Base-by-base conservation (phyloP, 2,888 invertebrate species). In the Eupeodes luniger region DNA sequence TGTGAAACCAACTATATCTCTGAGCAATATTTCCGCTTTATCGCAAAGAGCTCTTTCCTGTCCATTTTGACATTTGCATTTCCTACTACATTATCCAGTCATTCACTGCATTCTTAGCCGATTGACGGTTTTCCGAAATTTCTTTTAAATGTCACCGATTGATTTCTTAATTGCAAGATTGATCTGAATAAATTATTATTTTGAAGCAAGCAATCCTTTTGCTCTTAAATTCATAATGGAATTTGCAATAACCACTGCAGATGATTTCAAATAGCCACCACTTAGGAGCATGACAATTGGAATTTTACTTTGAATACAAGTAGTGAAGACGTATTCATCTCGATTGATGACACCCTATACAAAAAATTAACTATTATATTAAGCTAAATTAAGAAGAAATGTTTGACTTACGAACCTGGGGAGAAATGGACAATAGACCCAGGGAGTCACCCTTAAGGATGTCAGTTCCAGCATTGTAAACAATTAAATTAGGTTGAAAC, bases 391-490 rank as follows among this genome's bases (percentile, higher is more conserved):
- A 9, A 9, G 7, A 4, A 12, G 2, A 55, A 19, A 34, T 34
- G 55, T 34, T 12, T n/a, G 11, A n/a, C 34, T 5, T 4, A 19
- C 5, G 3, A 93, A 96, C 97, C 93, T 95, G 93, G 90, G 96
- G 94, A 70, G 96, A 95, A 74, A 98, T 95, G 6, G 95, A 94
- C 91, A 98, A 94, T 67, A 95, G 94, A 0, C 98, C 98, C 7
- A 98, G 94, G 0, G 96, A 96, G 93, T 98, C 98, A 0, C 96
- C 96, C 83, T 95, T 95, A 53, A 98, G 93, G 49, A 98, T 94
- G 92, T 98, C 98, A 0, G 98, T 98, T 0, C 98, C 98, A n/a
- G 98, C 98, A 93, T 98, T 98, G 93, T 98, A 98, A n/a, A 98
- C 95, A 64, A 98, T 94, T 36, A 98, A 94, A 92, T 98, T 96